Evolutionary conservation across 2,888 invertebrate species (phyloP), one percentile per base, ranked within the genome.

Genomic region (Microctonus brassicae): DNA sequence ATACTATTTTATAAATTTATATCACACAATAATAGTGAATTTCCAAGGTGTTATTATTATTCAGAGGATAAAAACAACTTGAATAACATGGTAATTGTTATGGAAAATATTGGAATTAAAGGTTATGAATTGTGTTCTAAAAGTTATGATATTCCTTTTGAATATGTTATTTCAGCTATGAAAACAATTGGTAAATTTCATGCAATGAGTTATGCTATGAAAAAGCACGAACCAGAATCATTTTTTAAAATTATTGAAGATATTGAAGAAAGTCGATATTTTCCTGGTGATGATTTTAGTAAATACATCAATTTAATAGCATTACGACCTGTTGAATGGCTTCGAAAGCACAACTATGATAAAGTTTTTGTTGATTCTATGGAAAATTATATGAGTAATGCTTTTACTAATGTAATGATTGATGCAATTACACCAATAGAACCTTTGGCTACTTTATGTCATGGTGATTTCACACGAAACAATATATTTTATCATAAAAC

Each of bases 381-480:
- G 53, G 75, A 77, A 9, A 74, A 63, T 10, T 61, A 78, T 0
- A 69, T 85, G 0, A 20, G 70, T 6, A 67, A 80, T 66, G 69
- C 67, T 1, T 82, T 73, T 29, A 24, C 66, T 6, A 74, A 76
- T 0, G 60, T 81, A 7, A 17, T 83, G 33, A 0, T 79, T 20
- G 75, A 79, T 11, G 29, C 64, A 3, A 0, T 75, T 0, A 10
- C 76, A 17, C 76, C 82, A 0, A 68, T 71, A 0, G 86, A 86
- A 55, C 85, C 85, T 1, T 63, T 87, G 0, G 80, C 85, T 1
- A 82, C 82, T 0, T 11, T 87, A 1, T 81, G 84, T 66, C 86
- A 86, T 61, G 86, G 86, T 0, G 86, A 86, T 52, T 83, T 82
- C 52, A 82, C 85, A 0, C 73, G 81, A 36, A 82, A 83, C 65